Evolutionary conservation across 2,797 vertebrate species (phyloP), one percentile per base, ranked within the genome.

Genomic region (Todus mexicanus): DNA sequence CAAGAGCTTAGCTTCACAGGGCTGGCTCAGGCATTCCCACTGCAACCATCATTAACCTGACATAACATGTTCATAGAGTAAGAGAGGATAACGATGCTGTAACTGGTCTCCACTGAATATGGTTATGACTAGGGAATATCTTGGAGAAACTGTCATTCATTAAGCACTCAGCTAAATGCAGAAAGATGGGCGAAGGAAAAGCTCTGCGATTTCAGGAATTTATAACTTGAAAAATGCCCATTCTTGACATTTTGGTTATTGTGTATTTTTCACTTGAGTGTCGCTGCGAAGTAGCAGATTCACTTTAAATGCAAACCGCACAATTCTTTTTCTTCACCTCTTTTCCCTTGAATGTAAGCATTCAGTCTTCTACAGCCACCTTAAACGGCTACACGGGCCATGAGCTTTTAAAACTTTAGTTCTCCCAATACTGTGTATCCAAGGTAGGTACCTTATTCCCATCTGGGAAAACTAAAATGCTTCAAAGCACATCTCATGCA

Each of bases 31-130:
- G 7, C 53, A 47, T 92, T 63, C 87, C 83, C 70, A 69, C 65
- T 77, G 72, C 87, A 89, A 50, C 87, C 73, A 65, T 78, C 89
- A 95, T 81, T 84, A 94, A 82, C 79, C 56, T 90, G 77, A 92
- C 85, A 90, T 53, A 87, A 86, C 71, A 71, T 35, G 68, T 71
- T 86, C 71, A 48, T 2, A 57, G 71, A 84, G 56, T 8, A 75
- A 53, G 85, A 79, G 73, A 77, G 9, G 56, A 63, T 90, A 95
- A 91, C 1, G n/a, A 68, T 65, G 81, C 72, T 83, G 13, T 83
- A 76, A 89, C 82, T 63, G 68, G 72, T 92, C 93, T 92, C 88
- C 50, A 33, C 27, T 74, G 88, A 93, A 69, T 29, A 65, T 4
- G 15, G 53, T 25, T 77, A 57, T 59, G 45, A 74, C 57, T 51